phyloP scores from a whole-genome alignment of 2,797 vertebrate species.

The Pelochelys cantorii region DNA sequence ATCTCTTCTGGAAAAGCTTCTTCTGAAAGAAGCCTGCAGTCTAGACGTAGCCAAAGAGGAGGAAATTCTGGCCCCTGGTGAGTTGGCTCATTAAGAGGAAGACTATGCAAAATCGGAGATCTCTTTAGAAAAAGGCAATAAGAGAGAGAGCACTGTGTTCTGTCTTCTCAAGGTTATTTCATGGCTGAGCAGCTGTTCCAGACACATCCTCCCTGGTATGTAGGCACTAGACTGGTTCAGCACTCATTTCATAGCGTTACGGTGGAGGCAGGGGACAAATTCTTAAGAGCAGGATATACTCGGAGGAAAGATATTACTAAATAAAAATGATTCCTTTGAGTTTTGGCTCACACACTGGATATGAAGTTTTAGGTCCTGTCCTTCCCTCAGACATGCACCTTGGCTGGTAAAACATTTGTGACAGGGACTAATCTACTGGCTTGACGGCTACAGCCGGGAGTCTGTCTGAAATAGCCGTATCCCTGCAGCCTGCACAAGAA shows the following conservation, averaged over 20 bases:
- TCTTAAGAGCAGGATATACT: not conserved
- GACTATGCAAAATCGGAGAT: not conserved
- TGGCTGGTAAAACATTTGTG: not conserved
- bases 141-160: not conserved
- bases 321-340: not conserved
- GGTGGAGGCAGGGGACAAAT: not conserved
- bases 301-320: not conserved
- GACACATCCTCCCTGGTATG: not conserved
- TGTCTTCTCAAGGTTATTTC: not conserved
- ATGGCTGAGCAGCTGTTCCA: not conserved
- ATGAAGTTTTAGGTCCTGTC: not conserved
- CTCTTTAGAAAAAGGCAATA: not conserved
- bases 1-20: too few species aligned
- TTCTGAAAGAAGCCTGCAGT: too few species aligned
- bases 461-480: constrained; percentile 7
- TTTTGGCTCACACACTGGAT: not conserved
- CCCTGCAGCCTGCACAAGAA: not conserved
- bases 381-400: not conserved
- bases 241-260: not conserved
- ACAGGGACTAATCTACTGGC: not conserved
- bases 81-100: not conserved
- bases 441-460: not conserved
- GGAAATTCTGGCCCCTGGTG: too few species aligned
- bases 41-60: too few species aligned
- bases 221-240: not conserved